Evolutionary conservation across 2,888 invertebrate genomes (phyloP).

Genomic region (Oligia fasciuncula): DNA sequence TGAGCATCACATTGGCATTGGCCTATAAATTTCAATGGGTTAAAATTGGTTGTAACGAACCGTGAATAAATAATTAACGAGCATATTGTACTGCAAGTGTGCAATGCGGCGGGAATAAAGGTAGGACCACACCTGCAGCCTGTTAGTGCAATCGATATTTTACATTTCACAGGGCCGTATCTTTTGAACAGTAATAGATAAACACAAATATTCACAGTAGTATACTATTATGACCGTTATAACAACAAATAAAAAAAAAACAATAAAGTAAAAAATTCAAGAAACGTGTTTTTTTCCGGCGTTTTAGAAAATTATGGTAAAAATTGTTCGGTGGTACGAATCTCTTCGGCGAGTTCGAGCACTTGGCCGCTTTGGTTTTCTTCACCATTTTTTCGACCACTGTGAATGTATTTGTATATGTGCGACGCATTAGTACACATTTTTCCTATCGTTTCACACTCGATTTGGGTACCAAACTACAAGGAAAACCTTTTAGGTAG

Average conservation of each 20-base stretch:
- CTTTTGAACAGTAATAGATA: no score
- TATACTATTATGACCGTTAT: no score
- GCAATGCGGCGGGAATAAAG: constrained; percentile 34
- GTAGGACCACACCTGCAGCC: constrained; percentile 15
- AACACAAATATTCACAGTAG: no score
- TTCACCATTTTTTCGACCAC: background rate
- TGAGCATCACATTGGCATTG: constrained; percentile 54
- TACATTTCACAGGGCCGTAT: no score
- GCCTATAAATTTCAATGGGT: constrained; percentile 48
- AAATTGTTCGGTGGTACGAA: no score
- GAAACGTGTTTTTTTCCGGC: no score
- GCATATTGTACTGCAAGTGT: constrained; percentile 41
- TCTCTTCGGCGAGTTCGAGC: no score
- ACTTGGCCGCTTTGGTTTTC: no score
- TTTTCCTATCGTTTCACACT: constrained; percentile 4
- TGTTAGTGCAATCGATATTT: background rate
- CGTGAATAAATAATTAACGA: constrained; percentile 57
- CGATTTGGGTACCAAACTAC: constrained; percentile 8
- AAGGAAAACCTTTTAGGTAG: constrained; percentile 19
- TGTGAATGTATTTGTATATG: background rate
- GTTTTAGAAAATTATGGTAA: no score
- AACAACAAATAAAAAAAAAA: no score
- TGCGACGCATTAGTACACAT: background rate
- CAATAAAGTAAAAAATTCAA: no score
- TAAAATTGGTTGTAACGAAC: constrained; percentile 32